Percentiles rank a stretch among this genome's conserved stretches.
Conservation (phyloP, 1,140 invertebrate genomes). For the Sitodiplosis mosellana region DNA sequence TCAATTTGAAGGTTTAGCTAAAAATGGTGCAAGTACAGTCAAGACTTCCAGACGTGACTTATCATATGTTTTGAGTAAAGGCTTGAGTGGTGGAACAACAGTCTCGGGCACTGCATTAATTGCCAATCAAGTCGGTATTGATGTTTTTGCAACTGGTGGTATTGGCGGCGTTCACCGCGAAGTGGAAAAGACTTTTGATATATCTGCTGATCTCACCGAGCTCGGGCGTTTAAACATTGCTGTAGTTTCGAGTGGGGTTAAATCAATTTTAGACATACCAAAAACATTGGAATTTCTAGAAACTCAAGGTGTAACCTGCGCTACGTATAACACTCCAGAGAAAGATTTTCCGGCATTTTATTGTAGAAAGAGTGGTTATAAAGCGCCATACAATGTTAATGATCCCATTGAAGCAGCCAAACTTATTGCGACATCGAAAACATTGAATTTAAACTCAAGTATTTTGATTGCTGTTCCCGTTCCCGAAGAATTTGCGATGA, state of each 20-base stretch:
- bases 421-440: conserved; percentile 37
- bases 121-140: conserved; percentile 61
- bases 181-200: conserved; percentile 67
- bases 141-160: conserved; percentile 85
- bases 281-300: conserved; percentile 90
- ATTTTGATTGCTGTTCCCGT: conserved; percentile 84
- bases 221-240: conserved; percentile 69
- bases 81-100: conserved; percentile 80
- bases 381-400: conserved; percentile 47
- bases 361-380: conserved; percentile 42
- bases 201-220: conserved; percentile 89
- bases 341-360: conserved; percentile 82
- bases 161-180: conserved; percentile 83
- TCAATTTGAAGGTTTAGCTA: conserved; percentile 42
- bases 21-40: conserved; percentile 17
- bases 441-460: conserved; percentile 53
- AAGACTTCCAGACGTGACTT: conserved; percentile 82
- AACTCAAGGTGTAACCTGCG: conserved; percentile 84
- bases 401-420: conserved; percentile 45
- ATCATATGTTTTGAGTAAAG: conserved; percentile 48
- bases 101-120: conserved; percentile 85
- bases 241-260: conserved; percentile 89
- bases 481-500: conserved; percentile 46
- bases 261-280: conserved; percentile 91
- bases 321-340: conserved; percentile 32